A percentile compares a stretch with the other conserved stretches of the same genome.
These are phyloP conservation scores for Phengaris arion DNA, from an alignment of 2,888 invertebrate genomes.

Conservation along the genomic window DNA sequence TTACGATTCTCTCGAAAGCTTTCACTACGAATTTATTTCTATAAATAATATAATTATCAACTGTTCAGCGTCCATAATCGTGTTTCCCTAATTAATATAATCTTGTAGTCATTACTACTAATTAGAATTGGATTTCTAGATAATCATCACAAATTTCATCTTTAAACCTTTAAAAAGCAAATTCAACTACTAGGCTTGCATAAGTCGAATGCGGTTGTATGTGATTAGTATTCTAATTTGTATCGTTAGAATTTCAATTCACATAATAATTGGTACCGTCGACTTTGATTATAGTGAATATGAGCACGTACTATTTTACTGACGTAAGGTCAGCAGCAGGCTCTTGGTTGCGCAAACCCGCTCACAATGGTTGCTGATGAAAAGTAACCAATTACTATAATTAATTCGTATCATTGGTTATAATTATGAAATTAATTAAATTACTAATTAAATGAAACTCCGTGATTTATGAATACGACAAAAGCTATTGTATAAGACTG, in stretches of 20 bases:
- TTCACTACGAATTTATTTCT: background rate
- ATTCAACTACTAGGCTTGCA: slow-evolving; percentile 30
- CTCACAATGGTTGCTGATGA: slow-evolving; percentile 22
- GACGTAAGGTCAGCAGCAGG: background rate
- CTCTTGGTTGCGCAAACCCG: slow-evolving; percentile 15
- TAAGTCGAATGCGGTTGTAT: slow-evolving; percentile 43
- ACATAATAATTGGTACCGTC: slow-evolving; percentile 54
- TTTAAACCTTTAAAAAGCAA: background rate
- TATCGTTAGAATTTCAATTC: slow-evolving; percentile 62
- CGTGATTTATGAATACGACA: slow-evolving; percentile 17
- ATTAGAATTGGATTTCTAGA: slow-evolving; percentile 6
- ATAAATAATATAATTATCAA: slow-evolving; percentile 12
- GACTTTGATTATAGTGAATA: slow-evolving; percentile 52
- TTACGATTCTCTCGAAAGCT: background rate
- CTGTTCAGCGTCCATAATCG: background rate
- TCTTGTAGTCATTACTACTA: background rate
- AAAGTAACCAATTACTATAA: slow-evolving; percentile 8
- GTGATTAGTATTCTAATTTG: slow-evolving; percentile 42
- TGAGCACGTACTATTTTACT: slow-evolving; percentile 33
- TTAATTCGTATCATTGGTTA: slow-evolving; percentile 23
- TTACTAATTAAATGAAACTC: slow-evolving; percentile 9
- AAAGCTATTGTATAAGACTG: slow-evolving; percentile 13
- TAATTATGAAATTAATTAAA: slow-evolving; percentile 18
- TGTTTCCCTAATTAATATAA: background rate
- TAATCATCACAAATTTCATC: slow-evolving; percentile 6